A percentile compares a stretch with the other conserved stretches of the same genome.
These are phyloP conservation scores for Ctenomys sociabilis DNA, from an alignment of 2,113 vertebrate genomes.

Conservation along the genomic window DNA sequence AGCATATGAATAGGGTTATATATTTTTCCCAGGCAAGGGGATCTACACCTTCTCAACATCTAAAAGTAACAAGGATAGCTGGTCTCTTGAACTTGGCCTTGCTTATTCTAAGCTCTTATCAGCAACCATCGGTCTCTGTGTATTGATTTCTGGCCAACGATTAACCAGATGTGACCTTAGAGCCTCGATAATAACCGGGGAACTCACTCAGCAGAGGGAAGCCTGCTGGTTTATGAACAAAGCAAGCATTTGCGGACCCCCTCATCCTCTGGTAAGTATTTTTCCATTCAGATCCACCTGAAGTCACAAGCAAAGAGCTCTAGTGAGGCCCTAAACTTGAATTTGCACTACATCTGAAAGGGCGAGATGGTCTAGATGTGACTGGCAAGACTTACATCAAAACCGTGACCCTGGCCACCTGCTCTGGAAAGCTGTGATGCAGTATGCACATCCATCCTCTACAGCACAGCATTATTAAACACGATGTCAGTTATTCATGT, in stretches of 20 bases:
- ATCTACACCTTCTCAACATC: constrained; percentile 55
- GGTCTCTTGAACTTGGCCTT: constrained; percentile 78
- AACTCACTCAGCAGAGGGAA: constrained; percentile 81
- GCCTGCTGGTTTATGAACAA: constrained; percentile 78
- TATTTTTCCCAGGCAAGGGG: constrained; percentile 16
- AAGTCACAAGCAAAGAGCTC: constrained; percentile 69
- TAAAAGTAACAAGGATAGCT: constrained; percentile 71
- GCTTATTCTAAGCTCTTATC: constrained; percentile 83
- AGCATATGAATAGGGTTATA: not conserved
- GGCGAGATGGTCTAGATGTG: constrained; percentile 40
- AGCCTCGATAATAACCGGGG: constrained; percentile 79
- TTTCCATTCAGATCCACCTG: constrained; percentile 82
- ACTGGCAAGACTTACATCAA: constrained; percentile 65
- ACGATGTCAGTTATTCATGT: not conserved
- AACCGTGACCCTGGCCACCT: not conserved
- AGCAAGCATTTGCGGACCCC: constrained; percentile 77
- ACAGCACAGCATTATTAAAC: not conserved
- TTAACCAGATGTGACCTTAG: constrained; percentile 88
- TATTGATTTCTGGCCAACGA: constrained; percentile 88
- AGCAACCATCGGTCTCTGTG: constrained; percentile 77
- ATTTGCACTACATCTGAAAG: constrained; percentile 24
- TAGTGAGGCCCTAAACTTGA: not conserved
- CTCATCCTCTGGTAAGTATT: constrained; percentile 77
- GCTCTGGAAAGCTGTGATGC: constrained; percentile 1
- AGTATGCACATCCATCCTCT: not conserved